Base-by-base conservation (phyloP, 35 echinoderm and acorn worm genomes). In the Eucidaris tribuloides region DNA sequence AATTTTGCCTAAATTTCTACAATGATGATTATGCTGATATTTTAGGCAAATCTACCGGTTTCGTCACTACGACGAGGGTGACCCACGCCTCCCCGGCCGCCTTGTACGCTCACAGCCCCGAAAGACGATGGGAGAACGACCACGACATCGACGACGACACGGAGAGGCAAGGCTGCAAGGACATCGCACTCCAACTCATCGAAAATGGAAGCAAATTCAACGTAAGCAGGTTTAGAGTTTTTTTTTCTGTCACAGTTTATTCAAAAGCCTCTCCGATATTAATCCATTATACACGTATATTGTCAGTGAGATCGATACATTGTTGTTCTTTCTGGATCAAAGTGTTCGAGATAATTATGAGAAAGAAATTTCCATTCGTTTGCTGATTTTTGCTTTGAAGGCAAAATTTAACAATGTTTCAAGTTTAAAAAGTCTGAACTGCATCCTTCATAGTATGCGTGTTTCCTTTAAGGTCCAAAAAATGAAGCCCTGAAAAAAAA, bases 51-150 rank as follows among this genome's bases (percentile, higher is more conserved):
- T 48, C 74, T 45, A 83, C 89, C 2, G 94, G 94, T 15, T 81
- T 97, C 20, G 85, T 97, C 14, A 92, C 80, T 37, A 97, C 89
- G 0, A 82, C 94, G 1, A 57, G 94, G 58, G 72, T 97, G 0
- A 97, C 94, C 7, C 94, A 97, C 55, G 94, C 94, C 6, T 92
- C 94, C 1, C 94, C 94, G 0, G 80, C 89, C 2, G 89, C 71
- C 40, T 34, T 74, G 18, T 97, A 97, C 48, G 94, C 94, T 4
- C 94, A 97, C 62, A 68, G 62, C 4, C 89, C 94, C 1, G 49
- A 89, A 17, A 39, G 94, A 52, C 18, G 54, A 19, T 97, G 94
- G 94, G 94, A 97, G 58, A 74, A 50, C 40, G 85, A 97, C 78
- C 31, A 48, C 1, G 58, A 82, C 44, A 65, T 97, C 50, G 84